Conservation (phyloP, 2,888 invertebrate species). For the Drosophila mulleri region DNA sequence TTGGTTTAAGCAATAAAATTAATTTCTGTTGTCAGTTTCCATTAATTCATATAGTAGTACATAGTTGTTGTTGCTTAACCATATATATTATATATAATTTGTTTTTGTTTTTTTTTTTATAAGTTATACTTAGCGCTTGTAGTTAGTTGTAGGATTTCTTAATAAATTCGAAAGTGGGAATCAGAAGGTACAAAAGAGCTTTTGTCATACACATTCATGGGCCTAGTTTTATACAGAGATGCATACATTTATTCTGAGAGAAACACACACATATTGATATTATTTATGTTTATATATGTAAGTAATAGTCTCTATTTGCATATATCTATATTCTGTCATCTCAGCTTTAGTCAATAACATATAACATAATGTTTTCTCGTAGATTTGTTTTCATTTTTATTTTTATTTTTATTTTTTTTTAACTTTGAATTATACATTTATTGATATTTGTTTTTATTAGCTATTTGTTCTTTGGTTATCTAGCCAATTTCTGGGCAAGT, state of each 20-base stretch:
- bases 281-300: conserved; percentile 16
- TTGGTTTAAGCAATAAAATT: conserved; percentile 41
- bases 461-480: conserved; percentile 40
- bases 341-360: conserved; percentile 20
- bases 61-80: conserved; percentile 19
- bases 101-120: conserved; percentile 13
- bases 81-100: not conserved
- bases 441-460: not conserved
- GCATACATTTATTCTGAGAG: conserved; percentile 5
- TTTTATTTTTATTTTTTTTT: not conserved
- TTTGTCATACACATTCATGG: conserved; percentile 26
- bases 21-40: conserved; percentile 34
- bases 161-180: conserved; percentile 77
- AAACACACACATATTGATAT: conserved; percentile 20
- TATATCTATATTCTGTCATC: conserved; percentile 7
- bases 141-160: conserved; percentile 44
- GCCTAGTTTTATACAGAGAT: conserved; percentile 19
- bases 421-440: conserved; percentile 13
- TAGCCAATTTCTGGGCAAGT: conserved; percentile 26
- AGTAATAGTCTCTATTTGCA: conserved; percentile 12
- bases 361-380: conserved; percentile 21
- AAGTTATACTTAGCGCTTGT: conserved; percentile 66
- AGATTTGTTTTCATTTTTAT: no score
- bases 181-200: conserved; percentile 78
- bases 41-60: conserved; percentile 22